These are phyloP conservation scores for Heliconius ismenius DNA, from an alignment of 2,888 invertebrate genomes.

Conservation along the genomic window DNA sequence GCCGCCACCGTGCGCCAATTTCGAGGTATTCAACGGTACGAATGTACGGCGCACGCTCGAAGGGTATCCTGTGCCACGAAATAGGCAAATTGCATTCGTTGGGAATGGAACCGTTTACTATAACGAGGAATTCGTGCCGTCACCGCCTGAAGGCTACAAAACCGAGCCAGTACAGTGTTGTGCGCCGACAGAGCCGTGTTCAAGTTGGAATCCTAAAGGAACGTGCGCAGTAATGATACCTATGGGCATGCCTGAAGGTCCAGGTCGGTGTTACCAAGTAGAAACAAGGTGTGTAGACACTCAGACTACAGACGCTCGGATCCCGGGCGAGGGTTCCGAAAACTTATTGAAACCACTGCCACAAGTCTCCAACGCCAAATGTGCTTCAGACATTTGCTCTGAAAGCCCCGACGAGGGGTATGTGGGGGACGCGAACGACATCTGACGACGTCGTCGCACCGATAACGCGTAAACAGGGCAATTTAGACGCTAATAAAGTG, in stretches of 20 bases:
- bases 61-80: slow-evolving; percentile 86
- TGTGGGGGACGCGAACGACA: slow-evolving; percentile 89
- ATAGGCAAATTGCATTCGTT: slow-evolving; percentile 76
- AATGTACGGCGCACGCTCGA: slow-evolving; percentile 90
- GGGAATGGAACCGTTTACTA: slow-evolving; percentile 76
- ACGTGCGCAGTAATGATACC: slow-evolving; percentile 80
- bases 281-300: slow-evolving; percentile 83
- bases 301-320: slow-evolving; percentile 80
- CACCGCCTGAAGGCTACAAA: slow-evolving; percentile 87
- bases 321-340: slow-evolving; percentile 70
- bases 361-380: slow-evolving; percentile 75
- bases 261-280: slow-evolving; percentile 77
- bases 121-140: slow-evolving; percentile 84
- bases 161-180: slow-evolving; percentile 80
- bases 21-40: slow-evolving; percentile 71
- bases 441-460: slow-evolving; percentile 83
- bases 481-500: slow-evolving; percentile 75
- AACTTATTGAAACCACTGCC: slow-evolving; percentile 70
- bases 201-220: slow-evolving; percentile 77
- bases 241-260: slow-evolving; percentile 70
- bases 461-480: slow-evolving; percentile 73
- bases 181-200: slow-evolving; percentile 69
- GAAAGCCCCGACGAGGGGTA: slow-evolving; percentile 95
- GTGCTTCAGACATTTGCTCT: slow-evolving; percentile 81
- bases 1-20: slow-evolving; percentile 67